These are phyloP conservation scores for Micromys minutus DNA, from an alignment of 2,113 vertebrate species.

Conservation along the genomic window DNA sequence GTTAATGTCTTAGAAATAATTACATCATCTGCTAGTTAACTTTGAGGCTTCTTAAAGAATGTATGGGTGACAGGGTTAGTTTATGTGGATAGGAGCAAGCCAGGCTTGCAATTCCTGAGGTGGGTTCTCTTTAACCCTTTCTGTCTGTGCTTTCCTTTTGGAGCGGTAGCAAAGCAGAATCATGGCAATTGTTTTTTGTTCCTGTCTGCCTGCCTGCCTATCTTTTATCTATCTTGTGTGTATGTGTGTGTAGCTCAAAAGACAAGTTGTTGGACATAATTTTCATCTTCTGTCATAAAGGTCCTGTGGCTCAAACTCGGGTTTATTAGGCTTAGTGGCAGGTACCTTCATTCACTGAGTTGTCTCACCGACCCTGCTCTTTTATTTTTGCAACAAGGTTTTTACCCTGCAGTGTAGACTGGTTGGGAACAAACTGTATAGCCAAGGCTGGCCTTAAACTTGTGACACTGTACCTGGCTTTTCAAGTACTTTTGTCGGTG, in stretches of 20 bases:
- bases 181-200: not conserved
- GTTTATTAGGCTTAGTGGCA: not conserved
- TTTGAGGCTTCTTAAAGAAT: not conserved
- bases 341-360: not conserved
- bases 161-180: not conserved
- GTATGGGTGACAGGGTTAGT: not conserved
- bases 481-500: not conserved
- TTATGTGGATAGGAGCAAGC: rapidly evolving
- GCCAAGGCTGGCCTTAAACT: not conserved
- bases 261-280: not conserved
- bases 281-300: not conserved
- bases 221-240: not conserved
- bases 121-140: not conserved
- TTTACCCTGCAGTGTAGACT: not conserved
- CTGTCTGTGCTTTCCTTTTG: not conserved
- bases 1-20: conserved; percentile 39
- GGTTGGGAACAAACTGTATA: not conserved
- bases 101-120: not conserved
- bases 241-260: not conserved
- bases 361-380: no score
- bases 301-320: not conserved
- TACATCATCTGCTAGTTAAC: conserved; percentile 17
- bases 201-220: not conserved
- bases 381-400: not conserved
- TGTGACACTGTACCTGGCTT: not conserved